Conservation (phyloP, 1,140 invertebrate species). For the Atta colombica region DNA sequence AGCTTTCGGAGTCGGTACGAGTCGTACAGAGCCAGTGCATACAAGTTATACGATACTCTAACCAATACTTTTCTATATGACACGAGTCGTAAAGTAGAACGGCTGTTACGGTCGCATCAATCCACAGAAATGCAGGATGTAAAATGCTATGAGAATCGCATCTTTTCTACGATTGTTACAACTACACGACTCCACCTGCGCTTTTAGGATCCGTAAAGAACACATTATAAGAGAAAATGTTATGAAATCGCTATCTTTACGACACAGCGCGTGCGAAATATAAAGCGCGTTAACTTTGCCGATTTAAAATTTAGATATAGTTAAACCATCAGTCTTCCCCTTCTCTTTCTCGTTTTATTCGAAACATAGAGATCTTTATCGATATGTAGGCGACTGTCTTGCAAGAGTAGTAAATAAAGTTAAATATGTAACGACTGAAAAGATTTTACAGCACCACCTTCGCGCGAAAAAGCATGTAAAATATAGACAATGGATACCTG, state of each 20-base stretch:
- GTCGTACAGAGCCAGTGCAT: slow-evolving; percentile 4
- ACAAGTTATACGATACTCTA: slow-evolving; percentile 26
- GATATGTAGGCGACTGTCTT: background rate
- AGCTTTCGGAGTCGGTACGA: background rate
- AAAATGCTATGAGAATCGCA: slow-evolving; percentile 26
- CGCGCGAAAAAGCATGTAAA: background rate
- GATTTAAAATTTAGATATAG: slow-evolving; percentile 35
- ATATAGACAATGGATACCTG: slow-evolving; percentile 4
- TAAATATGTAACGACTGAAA: background rate
- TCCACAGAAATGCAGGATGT: slow-evolving; percentile 26
- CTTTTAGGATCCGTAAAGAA: background rate
- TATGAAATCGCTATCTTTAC: slow-evolving; percentile 23
- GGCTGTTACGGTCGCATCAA: slow-evolving; percentile 34
- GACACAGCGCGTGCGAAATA: background rate
- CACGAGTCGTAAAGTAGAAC: slow-evolving; percentile 35
- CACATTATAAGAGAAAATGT: background rate
- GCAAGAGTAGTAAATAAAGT: background rate
- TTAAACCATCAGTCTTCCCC: background rate
- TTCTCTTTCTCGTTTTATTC: background rate
- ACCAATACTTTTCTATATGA: slow-evolving; percentile 13
- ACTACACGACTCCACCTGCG: background rate
- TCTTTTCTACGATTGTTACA: slow-evolving; percentile 2
- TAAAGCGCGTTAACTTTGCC: background rate
- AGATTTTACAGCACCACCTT: background rate
- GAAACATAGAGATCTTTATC: background rate